A percentile compares a stretch with the other conserved stretches of the same genome.
Evolutionary conservation across 1,140 invertebrate genomes (phyloP).

Genomic region (Aphelenchoides besseyi): DNA sequence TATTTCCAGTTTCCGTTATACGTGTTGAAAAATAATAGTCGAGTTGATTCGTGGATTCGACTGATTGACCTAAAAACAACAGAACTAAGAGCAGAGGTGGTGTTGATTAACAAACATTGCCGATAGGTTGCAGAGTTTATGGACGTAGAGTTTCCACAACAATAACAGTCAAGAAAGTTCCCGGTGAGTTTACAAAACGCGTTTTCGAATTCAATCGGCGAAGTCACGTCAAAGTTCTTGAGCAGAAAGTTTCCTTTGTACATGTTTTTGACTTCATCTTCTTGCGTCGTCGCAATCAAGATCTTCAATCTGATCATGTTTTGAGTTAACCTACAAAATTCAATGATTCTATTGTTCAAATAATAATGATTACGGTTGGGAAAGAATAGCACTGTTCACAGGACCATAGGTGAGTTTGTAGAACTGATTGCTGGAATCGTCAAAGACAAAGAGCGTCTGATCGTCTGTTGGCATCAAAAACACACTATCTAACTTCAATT

Average conservation of each 20-base stretch:
- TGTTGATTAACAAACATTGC: neutral
- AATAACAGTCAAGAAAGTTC: neutral
- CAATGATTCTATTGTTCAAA: neutral
- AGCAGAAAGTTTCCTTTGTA: neutral
- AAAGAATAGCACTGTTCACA: neutral
- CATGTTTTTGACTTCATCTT: neutral
- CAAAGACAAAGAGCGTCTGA: neutral
- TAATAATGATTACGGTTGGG: neutral
- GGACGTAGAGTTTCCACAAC: neutral
- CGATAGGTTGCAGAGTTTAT: neutral
- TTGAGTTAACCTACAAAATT: neutral
- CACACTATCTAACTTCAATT: neutral
- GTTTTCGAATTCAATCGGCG: neutral
- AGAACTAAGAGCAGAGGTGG: neutral
- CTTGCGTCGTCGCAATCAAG: neutral
- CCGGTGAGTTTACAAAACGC: neutral
- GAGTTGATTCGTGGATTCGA: neutral
- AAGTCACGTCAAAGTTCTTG: neutral
- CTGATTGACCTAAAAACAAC: neutral
- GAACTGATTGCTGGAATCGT: neutral
- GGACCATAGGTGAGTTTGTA: neutral
- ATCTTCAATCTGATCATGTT: neutral
- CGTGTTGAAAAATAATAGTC: neutral
- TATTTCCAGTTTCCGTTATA: neutral
- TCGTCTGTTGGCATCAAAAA: neutral